Conservation (phyloP, 2,888 invertebrate genomes). For the Crossocerus cetratus region DNA sequence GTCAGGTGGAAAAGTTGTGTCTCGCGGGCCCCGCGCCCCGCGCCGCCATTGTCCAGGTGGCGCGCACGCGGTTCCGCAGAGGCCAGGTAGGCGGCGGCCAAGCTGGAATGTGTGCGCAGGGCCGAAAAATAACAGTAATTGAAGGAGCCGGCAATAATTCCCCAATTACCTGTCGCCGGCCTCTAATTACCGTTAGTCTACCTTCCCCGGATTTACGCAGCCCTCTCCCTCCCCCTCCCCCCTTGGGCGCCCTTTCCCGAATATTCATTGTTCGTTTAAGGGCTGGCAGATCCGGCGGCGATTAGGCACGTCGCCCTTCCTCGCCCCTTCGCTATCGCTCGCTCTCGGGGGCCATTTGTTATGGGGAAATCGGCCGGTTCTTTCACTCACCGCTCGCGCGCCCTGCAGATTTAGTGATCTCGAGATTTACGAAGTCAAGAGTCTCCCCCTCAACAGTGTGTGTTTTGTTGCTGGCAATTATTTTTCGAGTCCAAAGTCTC, state of each 20-base stretch:
- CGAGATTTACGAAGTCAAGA: neutral
- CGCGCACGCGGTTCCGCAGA: too few species aligned
- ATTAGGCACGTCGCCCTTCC: neutral
- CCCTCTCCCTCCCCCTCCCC: neutral
- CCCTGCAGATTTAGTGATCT: neutral
- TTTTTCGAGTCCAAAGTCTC: neutral
- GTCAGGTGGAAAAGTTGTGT: slow-evolving; percentile 2
- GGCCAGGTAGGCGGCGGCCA: neutral
- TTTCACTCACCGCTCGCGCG: neutral
- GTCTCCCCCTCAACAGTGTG: too few species aligned
- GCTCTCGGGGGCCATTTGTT: too few species aligned
- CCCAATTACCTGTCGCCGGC: slow-evolving; percentile 1
- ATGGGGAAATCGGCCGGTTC: neutral
- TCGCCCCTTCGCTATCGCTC: neutral
- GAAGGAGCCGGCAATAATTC: slow-evolving; percentile 21
- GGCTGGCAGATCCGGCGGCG: neutral
- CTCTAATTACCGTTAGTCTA: slow-evolving; percentile 35
- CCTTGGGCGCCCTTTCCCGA: neutral
- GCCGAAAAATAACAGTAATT: slow-evolving; percentile 18
- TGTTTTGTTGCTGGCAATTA: too few species aligned
- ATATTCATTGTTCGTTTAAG: slow-evolving; percentile 6
- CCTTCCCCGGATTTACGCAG: slow-evolving; percentile 7
- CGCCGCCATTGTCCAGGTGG: too few species aligned
- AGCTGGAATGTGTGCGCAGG: slow-evolving; percentile 10
- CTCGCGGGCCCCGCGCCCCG: too few species aligned